Evolutionary conservation across 2,888 invertebrate species (phyloP).

Genomic region (Philopedon plagiatum): DNA sequence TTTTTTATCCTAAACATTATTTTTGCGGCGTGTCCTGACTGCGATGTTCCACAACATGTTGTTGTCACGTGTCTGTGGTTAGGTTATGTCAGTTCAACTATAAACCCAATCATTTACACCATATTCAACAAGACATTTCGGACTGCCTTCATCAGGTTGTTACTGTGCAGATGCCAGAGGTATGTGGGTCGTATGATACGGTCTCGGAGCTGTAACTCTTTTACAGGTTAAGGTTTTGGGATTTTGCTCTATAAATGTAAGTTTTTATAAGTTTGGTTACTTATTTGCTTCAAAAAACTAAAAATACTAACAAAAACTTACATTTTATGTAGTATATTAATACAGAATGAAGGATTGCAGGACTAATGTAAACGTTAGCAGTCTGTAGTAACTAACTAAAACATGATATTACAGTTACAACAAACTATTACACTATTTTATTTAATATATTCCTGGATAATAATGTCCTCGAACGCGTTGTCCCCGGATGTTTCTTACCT

Average conservation of each 20-base stretch:
- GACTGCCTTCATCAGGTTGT: slow-evolving; percentile 84
- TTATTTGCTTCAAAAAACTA: neutral
- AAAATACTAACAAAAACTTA: neutral
- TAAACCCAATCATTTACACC: slow-evolving; percentile 95
- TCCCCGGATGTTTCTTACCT: too few species aligned
- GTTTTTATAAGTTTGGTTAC: neutral
- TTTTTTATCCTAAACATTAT: slow-evolving; percentile 92
- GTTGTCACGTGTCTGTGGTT: slow-evolving; percentile 91
- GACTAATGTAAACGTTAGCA: too few species aligned
- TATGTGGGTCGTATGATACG: slow-evolving; percentile 62
- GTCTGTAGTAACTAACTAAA: too few species aligned
- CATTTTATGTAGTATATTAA: too few species aligned
- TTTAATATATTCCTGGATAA: too few species aligned
- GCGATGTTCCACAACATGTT: slow-evolving; percentile 81
- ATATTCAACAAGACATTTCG: slow-evolving; percentile 93
- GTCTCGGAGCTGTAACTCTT: slow-evolving; percentile 6
- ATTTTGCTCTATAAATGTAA: neutral
- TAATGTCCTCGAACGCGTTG: too few species aligned
- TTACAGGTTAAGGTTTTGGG: slow-evolving; percentile 13
- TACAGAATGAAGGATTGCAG: too few species aligned
- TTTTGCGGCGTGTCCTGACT: slow-evolving; percentile 87
- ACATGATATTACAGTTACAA: too few species aligned
- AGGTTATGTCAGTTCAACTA: slow-evolving; percentile 92
- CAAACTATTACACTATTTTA: too few species aligned
- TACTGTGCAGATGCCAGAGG: slow-evolving; percentile 84